These are phyloP conservation scores for Capromys pilorides DNA, from an alignment of 2,797 vertebrate genomes.

Conservation along the genomic window DNA sequence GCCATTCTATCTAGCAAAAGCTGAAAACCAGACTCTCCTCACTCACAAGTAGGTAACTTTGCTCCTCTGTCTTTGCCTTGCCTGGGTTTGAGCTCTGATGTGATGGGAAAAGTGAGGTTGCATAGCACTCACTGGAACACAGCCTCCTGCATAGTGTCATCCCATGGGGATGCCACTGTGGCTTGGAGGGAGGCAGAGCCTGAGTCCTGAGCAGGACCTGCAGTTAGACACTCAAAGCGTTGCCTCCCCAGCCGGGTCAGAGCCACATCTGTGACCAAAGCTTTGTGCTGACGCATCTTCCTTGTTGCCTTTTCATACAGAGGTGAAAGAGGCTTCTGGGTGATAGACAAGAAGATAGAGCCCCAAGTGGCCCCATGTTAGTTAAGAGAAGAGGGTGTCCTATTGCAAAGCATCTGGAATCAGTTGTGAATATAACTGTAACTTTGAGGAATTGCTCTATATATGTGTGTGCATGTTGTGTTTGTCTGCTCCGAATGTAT, in stretches of 20 bases:
- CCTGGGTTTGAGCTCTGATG: background rate
- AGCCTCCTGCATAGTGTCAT: background rate
- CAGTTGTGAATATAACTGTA: background rate
- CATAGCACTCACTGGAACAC: background rate
- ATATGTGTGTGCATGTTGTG: rapidly evolving
- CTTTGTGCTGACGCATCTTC: background rate
- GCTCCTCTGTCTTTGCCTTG: background rate
- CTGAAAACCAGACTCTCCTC: conserved; percentile 77
- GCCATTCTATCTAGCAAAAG: conserved; percentile 78
- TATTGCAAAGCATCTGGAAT: background rate
- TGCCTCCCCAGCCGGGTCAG: background rate
- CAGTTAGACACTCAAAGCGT: too few species aligned
- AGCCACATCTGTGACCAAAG: background rate
- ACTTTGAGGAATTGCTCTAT: background rate
- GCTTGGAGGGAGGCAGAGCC: background rate
- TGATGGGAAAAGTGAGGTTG: background rate
- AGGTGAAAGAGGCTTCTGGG: background rate
- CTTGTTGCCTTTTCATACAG: background rate
- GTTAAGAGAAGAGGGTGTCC: background rate
- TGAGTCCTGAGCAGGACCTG: background rate
- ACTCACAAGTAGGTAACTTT: conserved; percentile 83
- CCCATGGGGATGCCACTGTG: rapidly evolving
- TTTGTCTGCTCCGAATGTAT: background rate
- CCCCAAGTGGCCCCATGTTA: background rate
- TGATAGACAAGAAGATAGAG: background rate